Percentiles rank a stretch among this genome's conserved stretches.
phyloP scores from a whole-genome alignment of 2,797 vertebrate species.

The Phoxinus dragarum region DNA sequence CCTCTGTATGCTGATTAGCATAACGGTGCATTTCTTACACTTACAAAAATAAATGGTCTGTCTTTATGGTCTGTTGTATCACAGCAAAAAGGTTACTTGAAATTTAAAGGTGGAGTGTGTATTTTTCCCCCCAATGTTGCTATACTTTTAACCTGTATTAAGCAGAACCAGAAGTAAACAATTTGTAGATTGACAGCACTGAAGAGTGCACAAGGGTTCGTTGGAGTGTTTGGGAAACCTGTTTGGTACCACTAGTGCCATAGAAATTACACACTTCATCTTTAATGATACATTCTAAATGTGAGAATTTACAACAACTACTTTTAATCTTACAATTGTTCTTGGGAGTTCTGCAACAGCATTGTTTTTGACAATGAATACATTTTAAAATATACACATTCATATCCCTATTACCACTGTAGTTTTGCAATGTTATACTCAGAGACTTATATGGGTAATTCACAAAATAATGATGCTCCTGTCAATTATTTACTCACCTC shows the following conservation, averaged over 20 bases:
- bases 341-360: background rate
- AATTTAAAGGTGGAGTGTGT: background rate
- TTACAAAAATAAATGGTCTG: background rate
- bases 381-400: slow-evolving; percentile 21
- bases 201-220: background rate
- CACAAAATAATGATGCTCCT: background rate
- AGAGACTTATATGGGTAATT: slow-evolving; percentile 20
- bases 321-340: background rate
- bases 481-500: background rate
- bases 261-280: slow-evolving; percentile 4
- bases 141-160: background rate
- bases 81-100: background rate
- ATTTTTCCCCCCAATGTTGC: background rate
- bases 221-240: slow-evolving; percentile 1
- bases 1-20: background rate
- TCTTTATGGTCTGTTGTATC: background rate
- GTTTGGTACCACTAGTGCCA: background rate
- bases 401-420: slow-evolving; percentile 14
- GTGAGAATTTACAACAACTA: background rate
- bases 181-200: background rate
- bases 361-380: slow-evolving; percentile 14
- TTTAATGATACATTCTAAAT: background rate
- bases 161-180: background rate
- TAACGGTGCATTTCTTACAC: background rate
- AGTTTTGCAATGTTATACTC: slow-evolving; percentile 28